Conservation (phyloP, 2,797 vertebrate species). For the Sebastes miniatus region DNA sequence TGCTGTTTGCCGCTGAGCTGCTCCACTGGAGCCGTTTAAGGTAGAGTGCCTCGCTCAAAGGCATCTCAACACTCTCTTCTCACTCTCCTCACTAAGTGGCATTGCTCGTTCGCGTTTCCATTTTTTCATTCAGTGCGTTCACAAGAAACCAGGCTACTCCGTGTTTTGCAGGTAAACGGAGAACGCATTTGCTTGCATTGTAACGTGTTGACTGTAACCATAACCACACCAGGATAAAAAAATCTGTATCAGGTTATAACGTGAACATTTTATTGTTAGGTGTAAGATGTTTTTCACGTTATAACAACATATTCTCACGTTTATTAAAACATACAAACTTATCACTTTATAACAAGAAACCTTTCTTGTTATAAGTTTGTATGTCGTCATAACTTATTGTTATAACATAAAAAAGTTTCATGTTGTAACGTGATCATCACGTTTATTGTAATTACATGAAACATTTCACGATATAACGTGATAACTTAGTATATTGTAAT, state of each 20-base stretch:
- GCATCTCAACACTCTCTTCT: neutral
- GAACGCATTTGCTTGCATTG: neutral
- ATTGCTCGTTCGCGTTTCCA: neutral
- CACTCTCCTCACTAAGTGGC: neutral
- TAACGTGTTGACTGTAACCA: neutral
- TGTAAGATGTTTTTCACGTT: too few species aligned
- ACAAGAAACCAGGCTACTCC: neutral
- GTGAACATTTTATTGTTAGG: neutral
- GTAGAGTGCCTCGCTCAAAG: neutral
- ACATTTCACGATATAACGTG: too few species aligned
- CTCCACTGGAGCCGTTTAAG: neutral
- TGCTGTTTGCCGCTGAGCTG: slow-evolving; percentile 3
- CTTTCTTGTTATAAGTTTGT: too few species aligned
- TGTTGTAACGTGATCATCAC: too few species aligned
- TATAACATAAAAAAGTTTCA: too few species aligned
- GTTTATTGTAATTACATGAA: too few species aligned
- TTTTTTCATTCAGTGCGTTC: neutral
- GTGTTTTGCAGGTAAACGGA: neutral
- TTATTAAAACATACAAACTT: too few species aligned
- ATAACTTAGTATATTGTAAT: too few species aligned
- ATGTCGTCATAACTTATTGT: too few species aligned
- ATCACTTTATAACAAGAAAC: too few species aligned
- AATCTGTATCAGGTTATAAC: neutral
- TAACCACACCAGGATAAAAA: neutral
- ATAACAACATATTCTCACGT: too few species aligned